Evolutionary conservation across 2,888 invertebrate genomes (phyloP).

Genomic region (Chaetogeoica ovagalla): DNA sequence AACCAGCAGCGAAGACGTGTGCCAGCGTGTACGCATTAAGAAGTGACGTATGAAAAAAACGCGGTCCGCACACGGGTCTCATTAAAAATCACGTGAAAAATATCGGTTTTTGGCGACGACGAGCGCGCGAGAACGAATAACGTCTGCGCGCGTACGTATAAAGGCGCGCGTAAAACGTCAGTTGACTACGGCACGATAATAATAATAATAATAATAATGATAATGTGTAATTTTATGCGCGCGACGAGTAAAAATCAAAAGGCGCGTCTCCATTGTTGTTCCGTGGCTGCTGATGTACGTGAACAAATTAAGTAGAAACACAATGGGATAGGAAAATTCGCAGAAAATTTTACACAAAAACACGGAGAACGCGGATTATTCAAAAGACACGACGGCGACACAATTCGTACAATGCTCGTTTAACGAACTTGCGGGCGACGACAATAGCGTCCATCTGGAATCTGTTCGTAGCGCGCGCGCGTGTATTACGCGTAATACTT

Average conservation of each 20-base stretch:
- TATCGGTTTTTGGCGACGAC: neutral
- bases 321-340: neutral
- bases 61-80: no score
- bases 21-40: no score
- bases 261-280: neutral
- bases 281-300: neutral
- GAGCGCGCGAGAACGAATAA: no score
- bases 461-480: neutral
- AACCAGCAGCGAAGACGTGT: no score
- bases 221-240: no score
- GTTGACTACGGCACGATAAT: neutral
- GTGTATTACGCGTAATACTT: conserved; percentile 2
- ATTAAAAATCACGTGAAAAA: no score
- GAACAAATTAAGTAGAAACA: conserved; percentile 11
- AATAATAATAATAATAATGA: no score
- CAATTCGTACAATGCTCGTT: conserved; percentile 37
- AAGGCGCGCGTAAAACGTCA: neutral
- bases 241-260: neutral
- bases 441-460: conserved; percentile 18
- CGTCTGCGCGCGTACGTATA: no score
- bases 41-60: no score
- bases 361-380: neutral
- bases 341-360: neutral
- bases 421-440: conserved; percentile 45
- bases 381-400: neutral